phyloP scores from a whole-genome alignment of 2,797 vertebrate genomes.

The Nyctibius grandis region DNA sequence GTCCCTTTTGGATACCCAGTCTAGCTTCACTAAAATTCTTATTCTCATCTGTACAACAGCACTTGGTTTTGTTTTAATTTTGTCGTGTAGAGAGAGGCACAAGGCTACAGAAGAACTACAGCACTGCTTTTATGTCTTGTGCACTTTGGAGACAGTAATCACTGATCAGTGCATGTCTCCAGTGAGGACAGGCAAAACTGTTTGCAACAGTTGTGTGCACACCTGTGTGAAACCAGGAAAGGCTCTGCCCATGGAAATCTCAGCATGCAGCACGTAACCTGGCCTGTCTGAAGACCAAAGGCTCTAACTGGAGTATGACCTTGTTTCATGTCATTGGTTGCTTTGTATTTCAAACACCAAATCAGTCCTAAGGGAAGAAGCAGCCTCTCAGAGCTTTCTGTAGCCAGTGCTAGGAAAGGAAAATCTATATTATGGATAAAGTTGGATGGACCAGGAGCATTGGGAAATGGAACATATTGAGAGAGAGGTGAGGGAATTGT shows the following conservation, averaged over 20 bases:
- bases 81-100: neutral
- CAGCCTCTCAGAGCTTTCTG: neutral
- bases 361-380: neutral
- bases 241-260: neutral
- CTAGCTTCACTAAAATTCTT: neutral
- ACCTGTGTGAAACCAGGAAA: neutral
- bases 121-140: neutral
- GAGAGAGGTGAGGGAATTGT: neutral
- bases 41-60: neutral
- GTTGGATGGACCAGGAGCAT: neutral
- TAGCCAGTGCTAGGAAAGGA: neutral
- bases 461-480: neutral
- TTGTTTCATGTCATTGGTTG: neutral
- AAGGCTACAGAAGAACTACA: neutral
- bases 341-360: neutral
- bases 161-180: fast-evolving
- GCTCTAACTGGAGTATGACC: neutral
- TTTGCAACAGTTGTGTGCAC: neutral
- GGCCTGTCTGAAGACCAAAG: neutral
- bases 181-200: neutral
- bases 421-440: neutral
- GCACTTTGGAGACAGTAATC: neutral
- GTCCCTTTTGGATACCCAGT: neutral
- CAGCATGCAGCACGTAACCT: neutral
- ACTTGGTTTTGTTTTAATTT: neutral